phyloP scores from a whole-genome alignment of 2,888 invertebrate genomes.

The Pristionchus exspectatus region DNA sequence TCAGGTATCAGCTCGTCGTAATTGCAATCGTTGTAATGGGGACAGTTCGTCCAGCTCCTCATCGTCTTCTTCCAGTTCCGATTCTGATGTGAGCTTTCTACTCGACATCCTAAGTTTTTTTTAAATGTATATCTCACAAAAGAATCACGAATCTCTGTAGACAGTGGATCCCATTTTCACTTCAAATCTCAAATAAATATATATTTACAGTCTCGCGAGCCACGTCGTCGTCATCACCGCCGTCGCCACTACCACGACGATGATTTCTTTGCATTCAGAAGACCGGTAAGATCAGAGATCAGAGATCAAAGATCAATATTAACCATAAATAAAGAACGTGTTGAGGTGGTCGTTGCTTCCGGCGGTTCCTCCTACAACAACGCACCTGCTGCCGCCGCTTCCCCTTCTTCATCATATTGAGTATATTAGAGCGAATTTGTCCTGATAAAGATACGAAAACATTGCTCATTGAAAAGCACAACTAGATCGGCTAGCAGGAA shows the following conservation, averaged over 20 bases:
- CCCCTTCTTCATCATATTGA: background rate
- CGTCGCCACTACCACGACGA: background rate
- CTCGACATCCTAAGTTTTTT: too few species aligned
- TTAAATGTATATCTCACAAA: too few species aligned
- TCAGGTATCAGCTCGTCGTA: background rate
- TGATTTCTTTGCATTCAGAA: background rate
- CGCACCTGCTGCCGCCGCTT: background rate
- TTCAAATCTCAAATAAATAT: too few species aligned
- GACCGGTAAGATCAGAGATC: background rate
- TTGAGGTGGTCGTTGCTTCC: background rate
- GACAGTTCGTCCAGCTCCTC: background rate
- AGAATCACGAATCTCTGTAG: too few species aligned
- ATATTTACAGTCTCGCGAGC: background rate
- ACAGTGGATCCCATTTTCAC: too few species aligned
- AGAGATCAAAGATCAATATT: too few species aligned
- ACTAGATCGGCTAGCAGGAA: background rate
- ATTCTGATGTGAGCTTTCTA: background rate
- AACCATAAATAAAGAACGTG: background rate
- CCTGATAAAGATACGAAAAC: background rate
- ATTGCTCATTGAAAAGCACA: background rate
- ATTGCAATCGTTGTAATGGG: background rate
- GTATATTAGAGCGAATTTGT: background rate
- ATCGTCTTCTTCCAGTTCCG: slow-evolving; percentile 5
- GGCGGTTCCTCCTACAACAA: background rate
- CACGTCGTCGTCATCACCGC: background rate